Base-by-base conservation (phyloP, 1,140 invertebrate genomes). In the Aphelenchoides besseyi region DNA sequence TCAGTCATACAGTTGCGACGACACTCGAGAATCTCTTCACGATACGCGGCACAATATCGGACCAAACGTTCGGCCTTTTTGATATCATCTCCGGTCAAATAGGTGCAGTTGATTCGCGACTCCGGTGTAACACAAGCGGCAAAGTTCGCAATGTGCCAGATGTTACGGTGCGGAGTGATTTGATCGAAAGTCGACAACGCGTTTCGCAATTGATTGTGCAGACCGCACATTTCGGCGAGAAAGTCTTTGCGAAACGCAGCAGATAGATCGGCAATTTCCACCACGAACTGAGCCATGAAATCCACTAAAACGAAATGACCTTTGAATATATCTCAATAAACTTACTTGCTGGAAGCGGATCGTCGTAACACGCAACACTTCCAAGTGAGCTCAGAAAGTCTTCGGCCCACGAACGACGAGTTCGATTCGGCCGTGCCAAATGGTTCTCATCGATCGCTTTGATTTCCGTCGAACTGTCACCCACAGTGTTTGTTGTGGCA, bases 321-420 rank as follows among this genome's bases (percentile, higher is more conserved):
- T 37, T 35, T 37, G 35, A 33, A 53, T 53, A n/a, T 18, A n/a
- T 74, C 23, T 37, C 30, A 53, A 59, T 36, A 30, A 52, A 70
- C 68, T 72, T 68, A 85, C 81, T 83, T 57, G 82, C 71, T 64
- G 83, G 83, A 52, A 83, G 72, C 2, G 83, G 83, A 32, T 74
- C 61, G 53, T 83, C 81, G 59, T 83, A 83, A 63, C 81, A 83
- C 5, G 78, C 70, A 5, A 83, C 69, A 53, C 54, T 68, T 23
- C 71, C 64, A 18, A 83, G 57, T 8, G 83, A 82, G 35, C 73
- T 48, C 5, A 83, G 41, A 2, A 85, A 66, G 26, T 85, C 78
- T 36, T 83, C 81, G 8, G 82, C 82, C 80, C 80, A 84, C 18
- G 66, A 72, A 53, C 73, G 68, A 30, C 64, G 61, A 12, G 16